phyloP scores from a whole-genome alignment of 2,888 invertebrate genomes.

The Ischnura elegans region DNA sequence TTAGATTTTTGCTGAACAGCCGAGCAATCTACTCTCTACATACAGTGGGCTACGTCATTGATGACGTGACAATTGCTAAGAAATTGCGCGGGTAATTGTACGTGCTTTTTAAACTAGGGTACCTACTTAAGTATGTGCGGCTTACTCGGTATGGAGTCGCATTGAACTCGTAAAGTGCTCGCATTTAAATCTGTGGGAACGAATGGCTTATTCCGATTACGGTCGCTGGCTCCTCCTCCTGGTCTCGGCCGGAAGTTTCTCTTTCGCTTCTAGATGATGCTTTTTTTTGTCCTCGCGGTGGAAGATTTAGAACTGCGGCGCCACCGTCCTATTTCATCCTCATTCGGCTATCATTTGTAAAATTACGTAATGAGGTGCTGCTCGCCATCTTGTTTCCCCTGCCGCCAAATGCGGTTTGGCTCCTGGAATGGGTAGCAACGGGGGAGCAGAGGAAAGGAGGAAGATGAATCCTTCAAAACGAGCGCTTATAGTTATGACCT shows the following conservation, averaged over 20 bases:
- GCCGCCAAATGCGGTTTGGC: not conserved
- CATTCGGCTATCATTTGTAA: not conserved
- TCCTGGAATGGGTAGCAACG: not conserved
- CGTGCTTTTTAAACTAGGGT: no score
- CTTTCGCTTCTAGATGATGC: not conserved
- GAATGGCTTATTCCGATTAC: not conserved
- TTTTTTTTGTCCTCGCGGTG: not conserved
- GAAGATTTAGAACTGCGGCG: not conserved
- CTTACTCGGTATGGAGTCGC: no score
- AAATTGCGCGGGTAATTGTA: no score
- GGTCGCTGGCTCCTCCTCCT: not conserved
- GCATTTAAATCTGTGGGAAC: no score
- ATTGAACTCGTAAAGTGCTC: no score
- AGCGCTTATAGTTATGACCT: not conserved
- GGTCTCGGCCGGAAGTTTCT: conserved; percentile 9
- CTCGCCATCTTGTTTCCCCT: not conserved
- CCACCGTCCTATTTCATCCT: conserved; percentile 9
- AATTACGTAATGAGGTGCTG: conserved; percentile 18
- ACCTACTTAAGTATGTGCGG: no score
- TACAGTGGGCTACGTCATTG: no score
- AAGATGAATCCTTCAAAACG: conserved; percentile 8
- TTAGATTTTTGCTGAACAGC: no score
- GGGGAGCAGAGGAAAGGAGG: not conserved
- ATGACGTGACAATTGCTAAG: no score
- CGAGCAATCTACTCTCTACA: no score